Base-by-base conservation (phyloP, 2,797 vertebrate species). In the Tinamus major region DNA sequence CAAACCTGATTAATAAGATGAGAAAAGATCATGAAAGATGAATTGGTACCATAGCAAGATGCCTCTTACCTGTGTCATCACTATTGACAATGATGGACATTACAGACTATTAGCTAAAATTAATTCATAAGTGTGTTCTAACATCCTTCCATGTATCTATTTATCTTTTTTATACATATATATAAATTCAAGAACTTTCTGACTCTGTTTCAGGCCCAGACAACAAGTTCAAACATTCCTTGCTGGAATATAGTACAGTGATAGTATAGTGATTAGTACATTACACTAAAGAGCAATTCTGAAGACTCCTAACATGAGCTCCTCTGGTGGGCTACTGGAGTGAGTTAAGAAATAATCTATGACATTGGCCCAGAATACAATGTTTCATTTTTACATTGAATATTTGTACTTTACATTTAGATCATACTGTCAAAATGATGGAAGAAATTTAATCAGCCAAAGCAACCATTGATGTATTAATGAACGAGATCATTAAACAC, bases 371-470 rank as follows among this genome's bases (percentile, higher is more conserved):
- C 1, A 4, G 48, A 76, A 87, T 77, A 72, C 18, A 59, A 68
- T 9, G 44, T 77, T 93, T 89, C 87, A 82, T 80, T 94, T 87
- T 90, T 11, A 69, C 56, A 21, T 27, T 63, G 79, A 95, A 93
- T 93, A 96, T 94, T 93, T 95, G 80, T 79, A 87, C 89, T 90
- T 90, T 56, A 72, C 89, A 63, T 94, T 96, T 92, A 92, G 89
- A 69, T 91, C 87, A 18, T 61, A 58, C 72, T 92, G 92, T 96
- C 93, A 94, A 67, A 96, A 93, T 94, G 94, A 96, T 96, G 81
- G 90, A 96, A 90, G 87, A 92, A 96, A 89, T 92, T 53, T 92
- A 95, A 97, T 95, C 93, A 96, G 74, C 79, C 94, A 93, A 87
- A 96, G 91, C 80, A 94, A 79, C 37, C 70, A 14, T 1, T 95